Evolutionary conservation across 2,888 invertebrate genomes (phyloP).

Genomic region (Aleiodes alternator): DNA sequence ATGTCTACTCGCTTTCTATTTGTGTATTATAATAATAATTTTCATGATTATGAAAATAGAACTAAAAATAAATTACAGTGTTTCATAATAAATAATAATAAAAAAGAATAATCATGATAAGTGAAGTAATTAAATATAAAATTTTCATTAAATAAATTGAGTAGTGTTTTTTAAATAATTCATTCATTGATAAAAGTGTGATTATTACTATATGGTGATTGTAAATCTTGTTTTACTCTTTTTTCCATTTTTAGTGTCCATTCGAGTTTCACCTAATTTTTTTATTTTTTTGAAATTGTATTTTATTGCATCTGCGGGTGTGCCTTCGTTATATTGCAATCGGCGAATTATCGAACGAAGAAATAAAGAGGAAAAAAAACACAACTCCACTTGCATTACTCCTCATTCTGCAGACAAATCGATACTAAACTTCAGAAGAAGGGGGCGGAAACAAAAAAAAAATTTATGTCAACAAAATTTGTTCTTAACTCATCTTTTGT

Average conservation of each 20-base stretch:
- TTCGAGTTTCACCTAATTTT: too few relatives aligned
- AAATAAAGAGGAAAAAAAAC: background rate
- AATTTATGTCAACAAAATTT: background rate
- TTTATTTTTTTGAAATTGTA: too few relatives aligned
- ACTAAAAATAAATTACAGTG: background rate
- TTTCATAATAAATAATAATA: background rate
- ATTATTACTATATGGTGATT: background rate
- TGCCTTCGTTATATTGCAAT: slow-evolving; percentile 15
- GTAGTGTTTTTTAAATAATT: background rate
- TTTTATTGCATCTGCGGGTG: slow-evolving; percentile 2
- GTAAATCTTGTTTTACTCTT: background rate
- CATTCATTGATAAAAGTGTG: slow-evolving; percentile 11
- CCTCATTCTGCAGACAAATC: background rate
- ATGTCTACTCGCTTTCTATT: slow-evolving; percentile 21
- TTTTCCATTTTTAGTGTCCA: too few relatives aligned
- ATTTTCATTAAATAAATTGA: background rate
- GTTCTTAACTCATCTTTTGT: too few relatives aligned
- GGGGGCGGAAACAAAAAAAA: too few relatives aligned
- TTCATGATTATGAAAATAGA: background rate
- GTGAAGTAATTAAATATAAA: background rate
- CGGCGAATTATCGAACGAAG: slow-evolving; percentile 18
- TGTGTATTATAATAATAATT: background rate
- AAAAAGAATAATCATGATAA: background rate
- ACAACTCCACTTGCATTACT: background rate
- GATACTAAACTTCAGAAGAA: background rate